phyloP scores from a whole-genome alignment of 2,888 invertebrate genomes.

The Nymphalis c-album region DNA sequence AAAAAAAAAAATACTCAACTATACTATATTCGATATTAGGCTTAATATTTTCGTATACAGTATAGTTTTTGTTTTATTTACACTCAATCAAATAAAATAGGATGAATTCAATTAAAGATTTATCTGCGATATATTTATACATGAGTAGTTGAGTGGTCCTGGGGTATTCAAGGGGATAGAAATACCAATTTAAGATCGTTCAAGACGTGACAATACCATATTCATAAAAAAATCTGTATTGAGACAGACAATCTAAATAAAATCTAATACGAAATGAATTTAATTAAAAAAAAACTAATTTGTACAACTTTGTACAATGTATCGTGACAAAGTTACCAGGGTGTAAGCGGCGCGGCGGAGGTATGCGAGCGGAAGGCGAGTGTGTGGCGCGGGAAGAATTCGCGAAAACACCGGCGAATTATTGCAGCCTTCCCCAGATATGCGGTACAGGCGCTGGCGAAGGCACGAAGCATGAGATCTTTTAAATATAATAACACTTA shows the following conservation, averaged over 20 bases:
- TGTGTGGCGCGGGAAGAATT: conserved; percentile 62
- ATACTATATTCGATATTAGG: too few relatives aligned
- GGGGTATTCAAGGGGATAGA: too few relatives aligned
- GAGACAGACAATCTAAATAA: neutral
- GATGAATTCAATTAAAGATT: too few relatives aligned
- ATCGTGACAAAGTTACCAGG: conserved; percentile 18
- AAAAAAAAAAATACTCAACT: too few relatives aligned
- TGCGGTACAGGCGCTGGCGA: conserved; percentile 50
- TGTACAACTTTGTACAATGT: conserved; percentile 3
- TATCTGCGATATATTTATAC: too few relatives aligned
- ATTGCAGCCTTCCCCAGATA: conserved; percentile 67
- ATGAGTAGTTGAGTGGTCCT: too few relatives aligned
- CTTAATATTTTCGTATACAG: too few relatives aligned
- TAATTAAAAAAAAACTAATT: neutral
- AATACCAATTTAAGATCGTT: too few relatives aligned
- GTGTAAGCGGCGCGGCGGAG: conserved; percentile 10
- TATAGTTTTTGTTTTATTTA: too few relatives aligned
- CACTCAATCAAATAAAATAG: too few relatives aligned
- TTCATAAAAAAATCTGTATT: neutral
- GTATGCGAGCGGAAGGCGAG: conserved; percentile 27
- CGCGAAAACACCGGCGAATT: conserved; percentile 73
- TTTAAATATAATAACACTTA: neutral
- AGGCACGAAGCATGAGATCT: neutral
- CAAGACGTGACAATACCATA: too few relatives aligned
- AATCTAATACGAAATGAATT: neutral